phyloP scores from a whole-genome alignment of 23 tunicate species.

The Trididemnum clinides region DNA sequence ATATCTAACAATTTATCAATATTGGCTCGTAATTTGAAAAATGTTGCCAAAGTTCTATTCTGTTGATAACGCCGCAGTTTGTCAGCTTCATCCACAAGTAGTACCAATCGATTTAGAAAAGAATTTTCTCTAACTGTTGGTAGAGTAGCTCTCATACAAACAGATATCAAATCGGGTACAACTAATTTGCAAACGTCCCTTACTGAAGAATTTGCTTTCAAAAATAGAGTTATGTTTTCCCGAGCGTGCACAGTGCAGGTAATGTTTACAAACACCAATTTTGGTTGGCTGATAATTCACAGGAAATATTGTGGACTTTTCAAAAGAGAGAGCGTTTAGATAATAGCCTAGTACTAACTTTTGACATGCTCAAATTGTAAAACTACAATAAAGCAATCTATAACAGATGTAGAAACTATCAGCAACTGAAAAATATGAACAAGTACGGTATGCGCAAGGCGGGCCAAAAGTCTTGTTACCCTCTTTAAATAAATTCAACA shows the following conservation, averaged over 20 bases:
- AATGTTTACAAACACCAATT: neutral
- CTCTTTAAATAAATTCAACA: too few species aligned
- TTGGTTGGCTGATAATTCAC: neutral
- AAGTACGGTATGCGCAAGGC: too few species aligned
- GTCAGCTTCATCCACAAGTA: neutral
- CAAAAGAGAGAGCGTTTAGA: neutral
- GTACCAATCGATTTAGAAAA: neutral
- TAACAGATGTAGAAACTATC: neutral
- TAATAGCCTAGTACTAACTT: neutral
- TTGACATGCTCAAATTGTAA: neutral
- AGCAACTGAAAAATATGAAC: too few species aligned
- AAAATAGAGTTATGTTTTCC: neutral
- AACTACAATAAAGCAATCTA: neutral
- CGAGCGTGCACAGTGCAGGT: neutral
- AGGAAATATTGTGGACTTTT: neutral
- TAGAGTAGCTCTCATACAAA: neutral
- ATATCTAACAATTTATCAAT: conserved; percentile 3
- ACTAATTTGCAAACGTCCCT: neutral
- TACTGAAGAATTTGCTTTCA: neutral
- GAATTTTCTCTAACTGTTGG: neutral
- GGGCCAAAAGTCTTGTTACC: too few species aligned
- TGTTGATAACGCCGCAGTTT: neutral
- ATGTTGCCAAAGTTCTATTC: neutral
- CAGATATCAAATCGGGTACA: neutral
- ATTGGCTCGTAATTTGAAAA: neutral